These are phyloP conservation scores for Sylvilagus bachmani DNA, from an alignment of 2,113 vertebrate genomes.

Conservation along the genomic window DNA sequence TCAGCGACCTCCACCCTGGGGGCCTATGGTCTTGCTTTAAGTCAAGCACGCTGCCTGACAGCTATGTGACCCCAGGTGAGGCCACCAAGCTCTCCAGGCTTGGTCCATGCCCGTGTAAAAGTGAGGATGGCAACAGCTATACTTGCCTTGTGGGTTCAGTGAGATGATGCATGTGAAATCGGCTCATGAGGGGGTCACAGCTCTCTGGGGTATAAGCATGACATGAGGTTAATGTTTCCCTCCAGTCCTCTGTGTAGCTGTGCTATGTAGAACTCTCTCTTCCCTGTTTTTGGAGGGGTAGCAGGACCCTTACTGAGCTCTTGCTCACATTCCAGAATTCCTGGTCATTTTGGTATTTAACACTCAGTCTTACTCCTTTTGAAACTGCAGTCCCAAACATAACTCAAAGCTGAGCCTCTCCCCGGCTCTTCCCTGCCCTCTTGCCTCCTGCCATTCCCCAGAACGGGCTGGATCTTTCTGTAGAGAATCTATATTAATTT, in stretches of 20 bases:
- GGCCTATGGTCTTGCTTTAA: background rate
- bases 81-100: background rate
- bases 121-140: background rate
- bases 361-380: background rate
- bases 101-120: background rate
- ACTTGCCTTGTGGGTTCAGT: background rate
- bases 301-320: background rate
- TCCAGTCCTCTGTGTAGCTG: no score
- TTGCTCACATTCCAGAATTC: constrained; percentile 23
- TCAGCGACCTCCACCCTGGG: background rate
- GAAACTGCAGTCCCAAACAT: background rate
- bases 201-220: background rate
- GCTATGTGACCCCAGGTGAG: background rate
- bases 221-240: background rate
- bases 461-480: background rate
- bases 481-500: no score
- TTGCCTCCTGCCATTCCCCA: no score
- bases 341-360: background rate
- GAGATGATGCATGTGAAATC: background rate
- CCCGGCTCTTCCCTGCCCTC: no score
- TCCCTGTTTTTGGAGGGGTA: background rate
- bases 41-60: background rate
- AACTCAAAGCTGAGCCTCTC: background rate
- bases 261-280: background rate
- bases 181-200: background rate